Evolutionary conservation across 2,888 invertebrate species (phyloP).

Genomic region (Mayetiola destructor): DNA sequence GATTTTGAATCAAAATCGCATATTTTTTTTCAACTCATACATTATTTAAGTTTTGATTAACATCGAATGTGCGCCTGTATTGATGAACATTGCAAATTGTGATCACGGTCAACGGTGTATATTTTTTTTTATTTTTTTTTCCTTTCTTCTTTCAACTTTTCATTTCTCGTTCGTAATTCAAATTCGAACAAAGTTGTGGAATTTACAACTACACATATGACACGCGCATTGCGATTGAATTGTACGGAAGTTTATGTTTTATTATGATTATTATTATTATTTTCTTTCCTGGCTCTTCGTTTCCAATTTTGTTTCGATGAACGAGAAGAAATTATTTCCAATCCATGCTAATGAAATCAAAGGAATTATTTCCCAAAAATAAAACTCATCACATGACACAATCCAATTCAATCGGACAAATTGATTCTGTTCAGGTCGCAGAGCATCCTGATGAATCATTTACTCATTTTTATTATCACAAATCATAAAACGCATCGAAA

Average conservation of each 20-base stretch:
- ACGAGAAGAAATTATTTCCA: not conserved
- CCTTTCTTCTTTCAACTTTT: no score
- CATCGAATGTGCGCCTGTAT: constrained; percentile 1
- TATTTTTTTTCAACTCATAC: no score
- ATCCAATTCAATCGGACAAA: no score
- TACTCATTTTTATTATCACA: no score
- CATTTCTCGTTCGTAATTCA: no score
- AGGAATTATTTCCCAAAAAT: not conserved
- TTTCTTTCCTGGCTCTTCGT: not conserved
- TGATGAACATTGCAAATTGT: not conserved
- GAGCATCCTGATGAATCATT: no score
- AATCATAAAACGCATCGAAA: no score
- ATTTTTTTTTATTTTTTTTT: no score
- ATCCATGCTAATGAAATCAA: not conserved
- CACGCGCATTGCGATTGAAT: constrained; percentile 10
- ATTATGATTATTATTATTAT: not conserved
- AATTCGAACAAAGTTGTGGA: not conserved
- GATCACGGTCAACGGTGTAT: no score
- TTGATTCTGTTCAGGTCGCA: no score
- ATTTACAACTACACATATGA: constrained; percentile 10
- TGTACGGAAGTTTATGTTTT: no score
- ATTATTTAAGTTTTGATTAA: no score
- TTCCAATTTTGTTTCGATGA: not conserved
- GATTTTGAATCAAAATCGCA: not conserved
- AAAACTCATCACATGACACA: not conserved